Percentiles rank a stretch among this genome's conserved stretches.
These are phyloP conservation scores for Aphaenogaster ashmeadi DNA, from an alignment of 1,140 invertebrate species.

Conservation along the genomic window DNA sequence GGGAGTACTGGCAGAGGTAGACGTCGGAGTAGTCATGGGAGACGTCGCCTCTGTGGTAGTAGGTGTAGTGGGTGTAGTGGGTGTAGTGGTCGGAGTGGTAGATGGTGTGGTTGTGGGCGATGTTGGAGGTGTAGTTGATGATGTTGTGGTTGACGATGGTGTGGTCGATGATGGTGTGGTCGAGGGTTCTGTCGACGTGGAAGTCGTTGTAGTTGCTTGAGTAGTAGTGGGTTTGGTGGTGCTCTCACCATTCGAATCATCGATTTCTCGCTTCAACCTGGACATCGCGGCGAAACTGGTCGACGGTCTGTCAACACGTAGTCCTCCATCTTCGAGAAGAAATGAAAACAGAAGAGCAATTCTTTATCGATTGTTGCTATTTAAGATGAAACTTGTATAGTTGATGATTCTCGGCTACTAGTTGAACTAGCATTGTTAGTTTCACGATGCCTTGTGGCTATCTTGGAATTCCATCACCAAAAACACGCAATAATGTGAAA, in stretches of 20 bases:
- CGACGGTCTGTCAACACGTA: neutral
- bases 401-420: slow-evolving; percentile 44
- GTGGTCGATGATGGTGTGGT: slow-evolving; percentile 37
- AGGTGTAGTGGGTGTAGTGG: neutral
- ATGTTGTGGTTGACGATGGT: neutral
- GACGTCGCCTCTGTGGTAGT: slow-evolving; percentile 48
- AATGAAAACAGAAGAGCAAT: slow-evolving; percentile 68
- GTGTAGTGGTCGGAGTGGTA: slow-evolving; percentile 11
- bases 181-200: slow-evolving; percentile 28
- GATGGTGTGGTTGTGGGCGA: slow-evolving; percentile 20
- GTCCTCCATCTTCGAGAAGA: slow-evolving; percentile 60
- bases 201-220: slow-evolving; percentile 35
- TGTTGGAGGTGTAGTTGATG: neutral
- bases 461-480: slow-evolving; percentile 31
- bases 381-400: neutral
- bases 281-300: neutral
- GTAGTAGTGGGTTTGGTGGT: slow-evolving; percentile 40
- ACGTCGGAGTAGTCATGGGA: slow-evolving; percentile 17
- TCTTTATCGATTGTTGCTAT: slow-evolving; percentile 24
- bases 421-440: slow-evolving; percentile 48
- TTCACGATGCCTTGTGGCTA: slow-evolving; percentile 20
- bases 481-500: slow-evolving; percentile 10
- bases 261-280: slow-evolving; percentile 58
- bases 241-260: slow-evolving; percentile 55
- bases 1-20: neutral